A percentile compares a stretch with the other conserved stretches of the same genome.
Evolutionary conservation across 2,888 invertebrate genomes (phyloP).

Genomic region (Acanthosepion lycidas): DNA sequence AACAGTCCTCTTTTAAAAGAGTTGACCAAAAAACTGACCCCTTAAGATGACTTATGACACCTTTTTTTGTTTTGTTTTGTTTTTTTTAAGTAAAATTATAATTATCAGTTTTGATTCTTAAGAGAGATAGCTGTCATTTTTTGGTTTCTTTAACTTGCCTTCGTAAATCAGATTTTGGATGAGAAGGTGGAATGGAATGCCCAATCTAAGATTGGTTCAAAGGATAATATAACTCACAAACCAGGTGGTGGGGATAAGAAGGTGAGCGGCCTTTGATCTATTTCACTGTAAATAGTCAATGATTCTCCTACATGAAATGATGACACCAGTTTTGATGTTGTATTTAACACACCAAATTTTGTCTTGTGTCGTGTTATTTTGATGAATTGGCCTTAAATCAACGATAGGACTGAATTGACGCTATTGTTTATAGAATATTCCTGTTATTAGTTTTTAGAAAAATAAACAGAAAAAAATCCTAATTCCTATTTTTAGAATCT

Average conservation of each 20-base stretch:
- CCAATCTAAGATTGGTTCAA: conserved; percentile 92
- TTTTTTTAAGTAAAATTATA: no score
- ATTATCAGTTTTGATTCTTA: neutral
- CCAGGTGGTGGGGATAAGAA: conserved; percentile 93
- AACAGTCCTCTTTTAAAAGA: no score
- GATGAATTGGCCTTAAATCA: neutral
- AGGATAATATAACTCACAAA: conserved; percentile 87
- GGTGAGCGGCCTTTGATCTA: conserved; percentile 59
- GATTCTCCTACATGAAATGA: neutral
- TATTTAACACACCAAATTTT: neutral
- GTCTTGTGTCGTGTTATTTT: neutral
- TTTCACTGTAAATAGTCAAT: neutral
- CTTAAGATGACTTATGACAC: no score
- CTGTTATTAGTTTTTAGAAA: no score
- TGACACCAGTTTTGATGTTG: neutral
- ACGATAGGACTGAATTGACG: neutral
- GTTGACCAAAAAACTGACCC: no score
- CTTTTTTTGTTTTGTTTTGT: no score
- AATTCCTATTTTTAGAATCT: no score
- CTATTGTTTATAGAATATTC: no score
- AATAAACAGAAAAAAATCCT: no score
- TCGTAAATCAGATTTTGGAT: conserved; percentile 54
- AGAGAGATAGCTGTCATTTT: neutral
- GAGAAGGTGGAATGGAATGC: conserved; percentile 78
- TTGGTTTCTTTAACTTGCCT: neutral